phyloP scores from a whole-genome alignment of 1,140 invertebrate genomes.

The Geopemphigus sp. region DNA sequence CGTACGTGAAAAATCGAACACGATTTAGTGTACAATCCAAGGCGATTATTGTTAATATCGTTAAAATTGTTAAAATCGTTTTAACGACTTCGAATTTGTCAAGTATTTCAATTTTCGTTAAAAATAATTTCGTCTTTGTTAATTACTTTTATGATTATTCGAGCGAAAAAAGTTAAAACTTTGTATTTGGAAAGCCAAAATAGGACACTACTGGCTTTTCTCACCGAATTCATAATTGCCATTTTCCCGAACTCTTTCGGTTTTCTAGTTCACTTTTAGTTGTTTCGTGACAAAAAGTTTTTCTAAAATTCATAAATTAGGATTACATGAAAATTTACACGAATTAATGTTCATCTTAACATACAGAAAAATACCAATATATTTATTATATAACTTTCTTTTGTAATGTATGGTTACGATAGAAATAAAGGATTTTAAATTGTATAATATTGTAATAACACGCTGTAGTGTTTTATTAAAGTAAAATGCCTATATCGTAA shows the following conservation, averaged over 20 bases:
- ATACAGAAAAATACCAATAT: constrained; percentile 19
- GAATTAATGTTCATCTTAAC: constrained; percentile 18
- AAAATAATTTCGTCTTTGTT: neutral
- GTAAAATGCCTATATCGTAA: neutral
- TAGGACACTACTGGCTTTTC: neutral
- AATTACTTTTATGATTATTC: no score
- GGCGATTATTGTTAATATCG: no score
- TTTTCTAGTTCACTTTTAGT: constrained; percentile 8
- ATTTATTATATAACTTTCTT: neutral
- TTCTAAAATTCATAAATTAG: constrained; percentile 20
- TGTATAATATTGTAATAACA: neutral
- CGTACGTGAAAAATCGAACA: no score
- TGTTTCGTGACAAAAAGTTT: constrained; percentile 19
- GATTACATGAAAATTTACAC: neutral
- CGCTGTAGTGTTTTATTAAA: neutral
- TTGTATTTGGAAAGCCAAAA: neutral
- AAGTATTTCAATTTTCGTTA: neutral
- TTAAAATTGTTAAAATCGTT: no score
- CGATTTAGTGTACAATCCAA: no score
- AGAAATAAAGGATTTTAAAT: constrained; percentile 6
- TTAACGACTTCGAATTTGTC: no score
- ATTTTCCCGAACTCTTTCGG: neutral
- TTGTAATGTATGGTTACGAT: neutral
- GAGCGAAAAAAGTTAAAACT: neutral
- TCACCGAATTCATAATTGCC: neutral